phyloP scores from a whole-genome alignment of 2,888 invertebrate species.

The Fragum fragum region DNA sequence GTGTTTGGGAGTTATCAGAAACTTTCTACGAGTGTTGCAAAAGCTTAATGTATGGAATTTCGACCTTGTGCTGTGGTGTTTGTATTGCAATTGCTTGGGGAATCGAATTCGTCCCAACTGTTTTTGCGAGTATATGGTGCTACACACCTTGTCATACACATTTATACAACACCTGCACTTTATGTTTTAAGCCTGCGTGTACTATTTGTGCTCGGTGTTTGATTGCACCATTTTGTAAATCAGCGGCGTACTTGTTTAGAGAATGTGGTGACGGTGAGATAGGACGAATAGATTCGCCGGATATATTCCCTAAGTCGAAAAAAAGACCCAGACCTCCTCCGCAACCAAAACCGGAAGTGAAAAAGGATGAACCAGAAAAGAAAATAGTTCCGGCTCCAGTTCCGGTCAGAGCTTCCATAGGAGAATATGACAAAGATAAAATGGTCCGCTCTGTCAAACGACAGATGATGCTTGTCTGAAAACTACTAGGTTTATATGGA shows the following conservation, averaged over 20 bases:
- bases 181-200: conserved; percentile 47
- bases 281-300: conserved; percentile 39
- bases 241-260: conserved; percentile 39
- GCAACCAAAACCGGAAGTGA: conserved; percentile 12
- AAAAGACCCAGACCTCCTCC: conserved; percentile 12
- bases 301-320: conserved; percentile 43
- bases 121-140: conserved; percentile 54
- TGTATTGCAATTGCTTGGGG: conserved; percentile 61
- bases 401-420: neutral
- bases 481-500: neutral
- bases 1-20: conserved; percentile 60
- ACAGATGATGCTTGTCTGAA: conserved; percentile 18
- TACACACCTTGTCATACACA: conserved; percentile 39
- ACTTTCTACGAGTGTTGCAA: conserved; percentile 41
- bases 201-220: conserved; percentile 31
- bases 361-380: conserved; percentile 12
- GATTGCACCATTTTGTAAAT: conserved; percentile 35
- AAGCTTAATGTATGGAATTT: conserved; percentile 38
- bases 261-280: conserved; percentile 44
- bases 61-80: conserved; percentile 42
- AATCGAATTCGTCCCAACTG: conserved; percentile 45
- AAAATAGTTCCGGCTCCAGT: conserved; percentile 19
- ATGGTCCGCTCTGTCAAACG: conserved; percentile 11
- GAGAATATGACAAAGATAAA: conserved; percentile 24
- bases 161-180: conserved; percentile 34